Evolutionary conservation across 2,113 vertebrate genomes (phyloP).

Genomic region (Bubo scandiacus): DNA sequence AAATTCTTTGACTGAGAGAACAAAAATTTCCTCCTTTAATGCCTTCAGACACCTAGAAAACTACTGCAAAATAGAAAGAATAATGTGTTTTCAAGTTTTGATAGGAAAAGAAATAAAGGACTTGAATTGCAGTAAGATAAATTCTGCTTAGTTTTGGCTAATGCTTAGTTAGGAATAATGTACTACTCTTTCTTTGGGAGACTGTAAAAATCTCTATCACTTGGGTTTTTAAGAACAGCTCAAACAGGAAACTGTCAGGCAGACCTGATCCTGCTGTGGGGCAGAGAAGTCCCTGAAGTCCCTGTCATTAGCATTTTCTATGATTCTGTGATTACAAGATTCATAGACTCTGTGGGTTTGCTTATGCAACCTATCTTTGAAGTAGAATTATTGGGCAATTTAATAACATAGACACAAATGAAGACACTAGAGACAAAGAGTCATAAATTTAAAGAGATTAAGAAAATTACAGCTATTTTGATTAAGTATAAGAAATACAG

Average conservation of each 20-base stretch:
- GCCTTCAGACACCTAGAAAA: background rate
- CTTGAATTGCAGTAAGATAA: background rate
- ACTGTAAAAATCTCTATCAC: background rate
- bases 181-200: background rate
- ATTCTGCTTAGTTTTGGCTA: background rate
- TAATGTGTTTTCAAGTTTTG: background rate
- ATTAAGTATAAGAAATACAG: background rate
- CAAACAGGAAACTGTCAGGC: background rate
- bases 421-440: background rate
- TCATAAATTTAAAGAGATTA: background rate
- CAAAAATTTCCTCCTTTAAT: background rate
- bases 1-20: background rate
- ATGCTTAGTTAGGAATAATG: background rate
- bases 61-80: background rate
- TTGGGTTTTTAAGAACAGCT: background rate
- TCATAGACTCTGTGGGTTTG: background rate
- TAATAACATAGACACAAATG: background rate
- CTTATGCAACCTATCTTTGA: background rate
- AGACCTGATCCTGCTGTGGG: background rate
- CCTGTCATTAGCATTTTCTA: background rate
- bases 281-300: background rate
- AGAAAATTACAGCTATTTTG: background rate
- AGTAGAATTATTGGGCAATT: background rate
- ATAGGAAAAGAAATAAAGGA: background rate
- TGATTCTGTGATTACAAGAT: background rate